Base-by-base conservation (phyloP, 2,113 vertebrate species). In the Tachysurus fulvidraco region DNA sequence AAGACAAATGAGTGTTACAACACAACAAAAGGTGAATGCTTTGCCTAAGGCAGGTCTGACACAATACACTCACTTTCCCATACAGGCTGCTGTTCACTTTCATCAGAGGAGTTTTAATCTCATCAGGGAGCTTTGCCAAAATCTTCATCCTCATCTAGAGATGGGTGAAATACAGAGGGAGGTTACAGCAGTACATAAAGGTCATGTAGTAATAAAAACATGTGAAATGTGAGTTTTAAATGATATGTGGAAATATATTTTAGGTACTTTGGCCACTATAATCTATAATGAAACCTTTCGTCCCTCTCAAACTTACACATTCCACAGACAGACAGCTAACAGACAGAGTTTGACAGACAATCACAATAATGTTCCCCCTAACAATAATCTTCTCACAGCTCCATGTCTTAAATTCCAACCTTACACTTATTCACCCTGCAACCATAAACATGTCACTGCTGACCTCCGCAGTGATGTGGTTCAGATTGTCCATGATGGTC, bases 41-140 rank as follows among this genome's bases (percentile, higher is more conserved):
- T 50, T 50, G 8, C 5, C 46, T 50, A 50, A 50, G 46, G 46
- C 5, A 50, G 46, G 46, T 50, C 36, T 36, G 36, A 36, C 1
- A 50, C 5, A 50, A 50, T 59, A n/a, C 65, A 87, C 94, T 95
- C 92, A 99, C 98, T 94, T 97, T 99, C 90, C 97, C 97, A 89
- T 96, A 98, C 50, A 99, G 93, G 88, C 95, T 95, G 90, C 93
- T 93, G 91, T 99, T 97, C 65, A 99, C 95, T 92, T 98, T 98
- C 92, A 95, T 94, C 74, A 99, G 94, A 52, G 95, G 94, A 76
- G 92, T 93, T 95, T 94, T 97, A 85, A 94, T 96, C 71, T 98
- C 98, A 88, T 99, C 97, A 25, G 96, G 92, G 25, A 99, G 92
- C 91, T 97, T 99, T 78, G 94, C 93, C 92, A 99, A 88, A 92